A percentile compares a stretch with the other conserved stretches of the same genome.
These are phyloP conservation scores for Lontra canadensis DNA, from an alignment of 2,113 vertebrate genomes.

Conservation along the genomic window DNA sequence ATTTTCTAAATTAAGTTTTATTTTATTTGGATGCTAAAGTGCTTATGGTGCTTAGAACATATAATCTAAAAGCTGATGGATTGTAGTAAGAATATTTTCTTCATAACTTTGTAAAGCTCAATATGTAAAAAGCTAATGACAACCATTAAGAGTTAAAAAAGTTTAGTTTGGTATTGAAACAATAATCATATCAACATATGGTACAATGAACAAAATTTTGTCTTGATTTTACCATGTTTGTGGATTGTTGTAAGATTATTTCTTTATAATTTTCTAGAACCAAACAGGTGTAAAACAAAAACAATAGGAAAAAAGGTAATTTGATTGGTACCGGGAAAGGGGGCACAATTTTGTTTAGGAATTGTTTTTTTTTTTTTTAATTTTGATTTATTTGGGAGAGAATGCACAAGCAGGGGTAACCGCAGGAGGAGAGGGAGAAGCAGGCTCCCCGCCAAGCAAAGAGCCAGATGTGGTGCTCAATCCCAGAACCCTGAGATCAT, in stretches of 20 bases:
- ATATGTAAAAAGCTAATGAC: conserved; percentile 32
- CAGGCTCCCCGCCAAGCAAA: too few relatives aligned
- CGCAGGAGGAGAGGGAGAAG: too few relatives aligned
- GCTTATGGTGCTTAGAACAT: not conserved
- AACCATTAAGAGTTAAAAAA: not conserved
- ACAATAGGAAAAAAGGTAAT: not conserved
- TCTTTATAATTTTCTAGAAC: not conserved
- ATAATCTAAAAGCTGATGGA: not conserved
- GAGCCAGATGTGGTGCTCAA: too few relatives aligned
- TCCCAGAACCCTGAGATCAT: too few relatives aligned
- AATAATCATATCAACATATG: not conserved
- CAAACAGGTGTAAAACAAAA: not conserved
- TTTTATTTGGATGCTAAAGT: not conserved
- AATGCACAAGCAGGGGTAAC: too few relatives aligned
- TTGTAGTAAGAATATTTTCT: not conserved
- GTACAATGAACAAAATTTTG: not conserved
- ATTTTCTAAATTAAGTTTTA: conserved; percentile 30
- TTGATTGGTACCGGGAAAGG: not conserved
- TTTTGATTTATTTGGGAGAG: too few relatives aligned
- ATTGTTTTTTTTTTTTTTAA: not conserved
- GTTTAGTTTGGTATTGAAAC: not conserved
- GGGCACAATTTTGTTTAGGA: not conserved
- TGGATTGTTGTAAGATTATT: not conserved
- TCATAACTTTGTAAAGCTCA: not conserved
- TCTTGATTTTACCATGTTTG: not conserved